These are phyloP conservation scores for Spea hammondii DNA, from an alignment of 2,797 vertebrate species.

Conservation along the genomic window DNA sequence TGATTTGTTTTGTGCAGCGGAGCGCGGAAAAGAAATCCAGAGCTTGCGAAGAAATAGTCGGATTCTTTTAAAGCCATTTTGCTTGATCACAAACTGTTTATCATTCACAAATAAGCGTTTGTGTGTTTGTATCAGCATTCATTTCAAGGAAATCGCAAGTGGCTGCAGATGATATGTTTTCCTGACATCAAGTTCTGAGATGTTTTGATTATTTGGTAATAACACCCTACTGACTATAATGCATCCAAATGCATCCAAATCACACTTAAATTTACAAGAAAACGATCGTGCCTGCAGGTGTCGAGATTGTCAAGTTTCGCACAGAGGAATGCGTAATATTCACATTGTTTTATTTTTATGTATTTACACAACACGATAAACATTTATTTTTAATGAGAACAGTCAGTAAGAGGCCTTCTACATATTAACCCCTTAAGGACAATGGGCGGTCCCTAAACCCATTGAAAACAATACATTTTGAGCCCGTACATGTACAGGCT, in stretches of 20 bases:
- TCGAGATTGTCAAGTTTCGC: not conserved
- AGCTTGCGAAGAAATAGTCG: conserved; percentile 58
- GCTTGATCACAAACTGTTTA: conserved; percentile 61
- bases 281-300: conserved; percentile 27
- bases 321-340: conserved; percentile 4
- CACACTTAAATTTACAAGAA: conserved; percentile 28
- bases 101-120: conserved; percentile 62
- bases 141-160: conserved; percentile 59
- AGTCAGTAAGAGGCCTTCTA: conserved; percentile 10
- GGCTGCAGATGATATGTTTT: conserved; percentile 58
- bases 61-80: conserved; percentile 60
- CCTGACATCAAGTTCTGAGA: conserved; percentile 55
- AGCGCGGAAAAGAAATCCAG: conserved; percentile 60
- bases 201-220: conserved; percentile 59
- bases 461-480: too few relatives aligned
- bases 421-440: too few relatives aligned
- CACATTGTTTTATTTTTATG: conserved; percentile 13
- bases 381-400: conserved; percentile 27
- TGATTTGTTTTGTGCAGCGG: conserved; percentile 66
- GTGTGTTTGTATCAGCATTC: conserved; percentile 61
- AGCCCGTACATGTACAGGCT: too few relatives aligned
- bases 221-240: conserved; percentile 62
- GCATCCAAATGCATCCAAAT: conserved; percentile 55
- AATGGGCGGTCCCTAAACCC: too few relatives aligned
- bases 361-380: conserved; percentile 19